A percentile compares a stretch with the other conserved stretches of the same genome.
Evolutionary conservation across 1,140 invertebrate genomes (phyloP).

Genomic region (Macrobrachium nipponense): DNA sequence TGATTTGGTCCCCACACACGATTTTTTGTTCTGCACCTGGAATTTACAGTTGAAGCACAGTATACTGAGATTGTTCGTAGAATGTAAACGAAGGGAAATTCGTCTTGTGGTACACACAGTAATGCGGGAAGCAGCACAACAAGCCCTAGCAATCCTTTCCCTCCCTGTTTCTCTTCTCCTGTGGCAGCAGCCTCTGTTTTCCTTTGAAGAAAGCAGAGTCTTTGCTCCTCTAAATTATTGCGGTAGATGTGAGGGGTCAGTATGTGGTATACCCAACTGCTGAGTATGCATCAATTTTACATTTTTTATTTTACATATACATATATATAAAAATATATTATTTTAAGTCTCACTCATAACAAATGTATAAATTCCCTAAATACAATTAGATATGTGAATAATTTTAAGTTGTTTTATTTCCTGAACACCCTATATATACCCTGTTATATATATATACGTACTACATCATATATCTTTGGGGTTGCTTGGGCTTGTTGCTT

Average conservation of each 20-base stretch:
- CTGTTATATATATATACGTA: no score
- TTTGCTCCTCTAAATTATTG: slow-evolving; percentile 20
- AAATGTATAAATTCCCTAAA: slow-evolving; percentile 39
- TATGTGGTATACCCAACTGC: slow-evolving; percentile 36
- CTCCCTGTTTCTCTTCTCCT: background rate
- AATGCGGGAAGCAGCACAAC: slow-evolving; percentile 4
- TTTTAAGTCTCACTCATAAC: slow-evolving; percentile 6
- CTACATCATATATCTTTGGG: slow-evolving; percentile 1
- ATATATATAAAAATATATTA: slow-evolving; percentile 35
- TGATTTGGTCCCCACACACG: no score
- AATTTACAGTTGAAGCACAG: no score
- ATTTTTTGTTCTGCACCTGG: no score
- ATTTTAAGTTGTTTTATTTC: slow-evolving; percentile 51
- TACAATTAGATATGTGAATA: slow-evolving; percentile 43
- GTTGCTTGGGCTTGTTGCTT: slow-evolving; percentile 57
- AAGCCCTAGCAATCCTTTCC: slow-evolving; percentile 52
- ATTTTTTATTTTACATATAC: slow-evolving; percentile 15
- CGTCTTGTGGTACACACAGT: no score
- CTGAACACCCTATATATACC: background rate
- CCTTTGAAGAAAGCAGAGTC: slow-evolving; percentile 47
- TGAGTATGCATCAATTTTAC: slow-evolving; percentile 37
- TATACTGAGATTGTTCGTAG: no score
- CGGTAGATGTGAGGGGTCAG: slow-evolving; percentile 31
- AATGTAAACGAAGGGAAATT: no score
- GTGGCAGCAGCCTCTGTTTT: slow-evolving; percentile 48